Base-by-base conservation (phyloP, 2,888 invertebrate genomes). In the Meiosimyza decipiens region DNA sequence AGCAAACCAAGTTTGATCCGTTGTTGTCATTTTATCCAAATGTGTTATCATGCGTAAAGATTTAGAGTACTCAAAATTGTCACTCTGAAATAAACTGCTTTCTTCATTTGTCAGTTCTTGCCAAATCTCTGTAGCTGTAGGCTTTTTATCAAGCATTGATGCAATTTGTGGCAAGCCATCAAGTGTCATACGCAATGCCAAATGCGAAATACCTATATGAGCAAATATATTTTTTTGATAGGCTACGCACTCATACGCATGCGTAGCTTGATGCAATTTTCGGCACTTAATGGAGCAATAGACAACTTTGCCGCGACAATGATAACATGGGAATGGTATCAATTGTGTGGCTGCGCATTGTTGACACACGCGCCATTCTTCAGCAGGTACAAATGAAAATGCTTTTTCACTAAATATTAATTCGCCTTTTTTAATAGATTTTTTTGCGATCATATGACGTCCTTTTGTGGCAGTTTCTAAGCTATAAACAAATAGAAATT, bases 381-480 rank as follows among this genome's bases (percentile, higher is more conserved):
- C 89, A 83, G 92, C 83, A 75, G 91, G 89, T 3, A 95, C 94
- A 85, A 94, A 93, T 1, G 94, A 91, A 84, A 92, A 94, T 0
- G 97, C 94, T 79, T 91, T 90, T 85, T 97, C 97, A 0, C 91
- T 89, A 83, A 96, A 94, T 54, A 98, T 85, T 0, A 93, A 88
- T 78, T 94, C 92, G 0, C 94, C 95, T 63, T 90, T 88, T 11
- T 87, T 84, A 4, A 94, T 88, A 50, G 88, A 84, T 73, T 88
- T 87, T 13, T 87, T 89, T 1, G 93, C 90, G 49, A 91, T 82
- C 33, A 88, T 85, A 59, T 77, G 75, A 6, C 85, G 83, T 0
- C 83, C 83, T 52, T 66, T 71, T n/a, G 47, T 13, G 15, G 68
- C 49, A 40, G 59, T 47, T 40, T 73, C 54, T 11, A 72, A 73